These are phyloP conservation scores for Arothron firmamentum DNA, from an alignment of 2,113 vertebrate genomes.

Conservation along the genomic window DNA sequence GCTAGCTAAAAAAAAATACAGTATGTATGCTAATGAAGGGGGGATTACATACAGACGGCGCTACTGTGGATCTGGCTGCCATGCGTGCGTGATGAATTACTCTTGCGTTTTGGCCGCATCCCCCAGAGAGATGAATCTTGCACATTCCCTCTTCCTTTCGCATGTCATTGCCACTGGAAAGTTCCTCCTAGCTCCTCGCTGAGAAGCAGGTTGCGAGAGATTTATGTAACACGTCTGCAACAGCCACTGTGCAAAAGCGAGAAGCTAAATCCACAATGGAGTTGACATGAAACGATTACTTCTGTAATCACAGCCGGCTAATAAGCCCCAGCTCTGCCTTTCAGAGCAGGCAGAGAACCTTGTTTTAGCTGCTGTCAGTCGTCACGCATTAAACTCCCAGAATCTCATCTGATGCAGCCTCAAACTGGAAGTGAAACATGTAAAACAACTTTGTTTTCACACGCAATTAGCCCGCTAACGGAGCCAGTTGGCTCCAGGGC, in stretches of 20 bases:
- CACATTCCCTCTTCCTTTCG: background rate
- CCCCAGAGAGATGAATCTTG: conserved; percentile 12
- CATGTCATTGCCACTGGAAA: conserved; percentile 7
- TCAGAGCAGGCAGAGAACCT: no score
- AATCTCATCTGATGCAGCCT: no score
- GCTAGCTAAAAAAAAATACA: conserved; percentile 41
- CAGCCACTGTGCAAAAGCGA: background rate
- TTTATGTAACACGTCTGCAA: background rate
- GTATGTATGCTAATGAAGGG: conserved; percentile 46
- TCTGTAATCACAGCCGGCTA: background rate
- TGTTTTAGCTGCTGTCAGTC: no score
- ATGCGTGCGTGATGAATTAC: conserved; percentile 41
- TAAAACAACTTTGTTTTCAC: no score
- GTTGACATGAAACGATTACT: conserved; percentile 5
- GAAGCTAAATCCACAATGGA: background rate
- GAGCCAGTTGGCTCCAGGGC: no score
- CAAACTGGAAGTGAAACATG: no score
- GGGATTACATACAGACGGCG: conserved; percentile 51
- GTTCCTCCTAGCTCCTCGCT: conserved; percentile 6
- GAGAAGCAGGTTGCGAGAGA: background rate
- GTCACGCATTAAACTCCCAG: no score
- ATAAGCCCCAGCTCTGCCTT: background rate
- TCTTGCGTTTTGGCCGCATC: conserved; percentile 31
- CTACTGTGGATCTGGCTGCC: conserved; percentile 31
- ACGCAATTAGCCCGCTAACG: no score